Percentiles rank a stretch among this genome's conserved stretches.
These are phyloP conservation scores for Phaonia tiefii DNA, from an alignment of 2,888 invertebrate genomes.

Conservation along the genomic window DNA sequence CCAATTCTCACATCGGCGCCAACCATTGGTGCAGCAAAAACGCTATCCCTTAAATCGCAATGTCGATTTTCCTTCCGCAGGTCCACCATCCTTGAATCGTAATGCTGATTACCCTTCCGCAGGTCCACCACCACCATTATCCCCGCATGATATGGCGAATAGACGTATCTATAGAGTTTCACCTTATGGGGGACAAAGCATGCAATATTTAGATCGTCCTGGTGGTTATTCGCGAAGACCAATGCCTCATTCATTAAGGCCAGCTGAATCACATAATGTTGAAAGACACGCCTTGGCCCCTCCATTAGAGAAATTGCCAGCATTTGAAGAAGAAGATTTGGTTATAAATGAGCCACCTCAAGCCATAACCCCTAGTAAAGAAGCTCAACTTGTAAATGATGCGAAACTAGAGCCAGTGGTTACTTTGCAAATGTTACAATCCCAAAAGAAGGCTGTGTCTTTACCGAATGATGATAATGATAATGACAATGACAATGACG, in stretches of 20 bases:
- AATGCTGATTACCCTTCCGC: conserved; percentile 74
- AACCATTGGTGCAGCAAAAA: conserved; percentile 65
- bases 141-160: conserved; percentile 72
- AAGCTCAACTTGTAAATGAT: conserved; percentile 71
- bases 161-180: conserved; percentile 78
- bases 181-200: conserved; percentile 67
- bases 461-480: conserved; percentile 78
- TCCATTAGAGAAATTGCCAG: conserved; percentile 71
- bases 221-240: conserved; percentile 73
- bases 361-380: conserved; percentile 75
- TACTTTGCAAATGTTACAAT: conserved; percentile 87
- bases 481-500: conserved; percentile 73
- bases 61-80: conserved; percentile 72
- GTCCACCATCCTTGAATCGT: conserved; percentile 69
- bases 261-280: conserved; percentile 72
- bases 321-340: conserved; percentile 80
- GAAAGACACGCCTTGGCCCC: conserved; percentile 56
- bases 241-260: conserved; percentile 66
- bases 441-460: conserved; percentile 78
- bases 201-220: conserved; percentile 71
- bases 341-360: conserved; percentile 81
- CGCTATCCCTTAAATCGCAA: conserved; percentile 77
- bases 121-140: conserved; percentile 69
- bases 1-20: conserved; percentile 77
- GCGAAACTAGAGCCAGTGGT: conserved; percentile 82